These are phyloP conservation scores for Aplochiton taeniatus DNA, from an alignment of 2,797 vertebrate genomes.

Conservation along the genomic window DNA sequence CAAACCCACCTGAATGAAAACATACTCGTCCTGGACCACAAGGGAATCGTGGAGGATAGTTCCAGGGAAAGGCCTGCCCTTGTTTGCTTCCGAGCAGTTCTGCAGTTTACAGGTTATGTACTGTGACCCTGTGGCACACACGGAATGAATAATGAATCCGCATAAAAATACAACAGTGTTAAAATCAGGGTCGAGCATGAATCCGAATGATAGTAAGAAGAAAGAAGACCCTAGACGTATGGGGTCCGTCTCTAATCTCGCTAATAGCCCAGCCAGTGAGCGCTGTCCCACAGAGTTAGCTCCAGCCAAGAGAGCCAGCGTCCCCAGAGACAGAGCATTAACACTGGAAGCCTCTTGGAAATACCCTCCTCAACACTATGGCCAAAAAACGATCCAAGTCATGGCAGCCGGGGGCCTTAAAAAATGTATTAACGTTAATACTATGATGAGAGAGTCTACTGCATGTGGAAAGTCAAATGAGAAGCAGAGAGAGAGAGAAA, in stretches of 20 bases:
- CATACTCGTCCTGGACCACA: slow-evolving; percentile 95
- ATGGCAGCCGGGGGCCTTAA: slow-evolving; percentile 42
- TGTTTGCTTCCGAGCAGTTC: slow-evolving; percentile 90
- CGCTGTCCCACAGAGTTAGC: slow-evolving; percentile 64
- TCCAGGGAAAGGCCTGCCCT: slow-evolving; percentile 89
- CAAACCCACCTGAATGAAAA: slow-evolving; percentile 94
- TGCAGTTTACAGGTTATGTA: slow-evolving; percentile 94
- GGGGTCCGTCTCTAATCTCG: slow-evolving; percentile 42
- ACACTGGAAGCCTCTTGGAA: slow-evolving; percentile 58
- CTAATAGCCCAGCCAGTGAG: slow-evolving; percentile 54
- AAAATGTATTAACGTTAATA: slow-evolving; percentile 63
- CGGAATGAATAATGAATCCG: slow-evolving; percentile 36
- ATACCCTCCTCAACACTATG: slow-evolving; percentile 29
- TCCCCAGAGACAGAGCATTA: slow-evolving; percentile 61
- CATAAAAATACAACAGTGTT: no score
- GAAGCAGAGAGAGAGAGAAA: slow-evolving; percentile 12
- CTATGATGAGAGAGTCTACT: slow-evolving; percentile 41
- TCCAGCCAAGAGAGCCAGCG: slow-evolving; percentile 63
- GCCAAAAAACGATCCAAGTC: slow-evolving; percentile 55
- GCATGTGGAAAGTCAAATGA: slow-evolving; percentile 25
- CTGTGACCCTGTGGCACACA: slow-evolving; percentile 83
- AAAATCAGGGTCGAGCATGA: slow-evolving; percentile 26
- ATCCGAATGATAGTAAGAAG: slow-evolving; percentile 41
- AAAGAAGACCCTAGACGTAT: slow-evolving; percentile 31
- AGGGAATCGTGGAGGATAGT: slow-evolving; percentile 91